These are phyloP conservation scores for Etheostoma perlongum DNA, from an alignment of 2,797 vertebrate genomes.

Conservation along the genomic window DNA sequence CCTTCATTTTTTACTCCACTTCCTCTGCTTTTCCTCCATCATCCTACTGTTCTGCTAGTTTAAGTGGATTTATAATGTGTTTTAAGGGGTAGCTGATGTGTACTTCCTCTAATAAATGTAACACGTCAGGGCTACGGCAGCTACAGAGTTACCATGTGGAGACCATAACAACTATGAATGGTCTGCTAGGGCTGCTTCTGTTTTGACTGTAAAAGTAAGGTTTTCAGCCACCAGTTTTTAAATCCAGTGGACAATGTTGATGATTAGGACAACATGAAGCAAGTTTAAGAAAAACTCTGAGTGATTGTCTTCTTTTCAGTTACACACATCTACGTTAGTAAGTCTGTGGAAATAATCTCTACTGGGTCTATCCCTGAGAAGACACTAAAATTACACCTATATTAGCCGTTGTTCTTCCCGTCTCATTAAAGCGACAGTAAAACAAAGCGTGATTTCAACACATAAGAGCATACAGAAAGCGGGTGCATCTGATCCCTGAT, in stretches of 20 bases:
- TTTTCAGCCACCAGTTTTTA: not conserved
- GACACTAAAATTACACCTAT: not conserved
- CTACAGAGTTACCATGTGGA: not conserved
- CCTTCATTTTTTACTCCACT: not conserved
- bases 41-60: constrained; percentile 5
- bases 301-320: not conserved
- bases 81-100: not conserved
- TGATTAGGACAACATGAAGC: no score
- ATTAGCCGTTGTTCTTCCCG: rapidly evolving
- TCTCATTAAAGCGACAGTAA: not conserved
- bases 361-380: not conserved
- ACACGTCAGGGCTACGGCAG: not conserved
- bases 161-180: not conserved
- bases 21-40: not conserved
- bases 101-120: not conserved
- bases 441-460: not conserved
- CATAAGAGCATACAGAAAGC: not conserved
- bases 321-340: not conserved
- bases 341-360: no score
- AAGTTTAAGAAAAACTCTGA: not conserved
- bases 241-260: not conserved
- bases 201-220: not conserved
- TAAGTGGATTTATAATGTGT: not conserved
- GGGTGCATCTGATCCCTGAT: not conserved
- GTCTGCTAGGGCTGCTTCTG: not conserved